Conservation (phyloP, 2,888 invertebrate genomes). For the Tachina fera region DNA sequence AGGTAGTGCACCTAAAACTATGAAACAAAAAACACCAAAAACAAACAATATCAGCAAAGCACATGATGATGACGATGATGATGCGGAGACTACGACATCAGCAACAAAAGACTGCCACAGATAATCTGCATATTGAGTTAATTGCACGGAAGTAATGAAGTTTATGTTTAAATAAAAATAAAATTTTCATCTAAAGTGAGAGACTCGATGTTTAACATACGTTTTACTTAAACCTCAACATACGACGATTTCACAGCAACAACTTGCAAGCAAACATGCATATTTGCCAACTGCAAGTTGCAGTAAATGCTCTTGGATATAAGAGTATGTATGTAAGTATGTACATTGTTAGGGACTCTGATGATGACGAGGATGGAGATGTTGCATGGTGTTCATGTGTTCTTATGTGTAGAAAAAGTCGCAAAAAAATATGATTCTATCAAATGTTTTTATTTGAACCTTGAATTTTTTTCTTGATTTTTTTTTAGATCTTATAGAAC, state of each 20-base stretch:
- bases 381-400: conserved; percentile 46
- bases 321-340: background rate
- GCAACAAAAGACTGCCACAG: conserved; percentile 46
- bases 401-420: conserved; percentile 17
- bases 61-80: conserved; percentile 21
- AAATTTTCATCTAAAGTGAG: conserved; percentile 64
- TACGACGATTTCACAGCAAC: background rate
- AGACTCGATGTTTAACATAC: conserved; percentile 64
- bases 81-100: conserved; percentile 15
- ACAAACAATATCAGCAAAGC: conserved; percentile 23
- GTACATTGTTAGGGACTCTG: background rate
- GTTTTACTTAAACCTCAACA: conserved; percentile 20
- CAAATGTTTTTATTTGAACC: conserved; percentile 64
- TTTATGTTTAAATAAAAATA: conserved; percentile 68
- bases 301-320: conserved; percentile 20
- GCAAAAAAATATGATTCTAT: conserved; percentile 48
- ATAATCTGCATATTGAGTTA: conserved; percentile 72
- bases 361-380: conserved; percentile 6
- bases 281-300: background rate
- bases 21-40: background rate
- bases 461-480: background rate
- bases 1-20: conserved; percentile 57
- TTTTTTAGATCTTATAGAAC: conserved; percentile 58
- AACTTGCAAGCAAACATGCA: background rate
- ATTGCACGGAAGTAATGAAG: conserved; percentile 71